Conservation (phyloP, 2,797 vertebrate genomes). For the Danio tinwini region DNA sequence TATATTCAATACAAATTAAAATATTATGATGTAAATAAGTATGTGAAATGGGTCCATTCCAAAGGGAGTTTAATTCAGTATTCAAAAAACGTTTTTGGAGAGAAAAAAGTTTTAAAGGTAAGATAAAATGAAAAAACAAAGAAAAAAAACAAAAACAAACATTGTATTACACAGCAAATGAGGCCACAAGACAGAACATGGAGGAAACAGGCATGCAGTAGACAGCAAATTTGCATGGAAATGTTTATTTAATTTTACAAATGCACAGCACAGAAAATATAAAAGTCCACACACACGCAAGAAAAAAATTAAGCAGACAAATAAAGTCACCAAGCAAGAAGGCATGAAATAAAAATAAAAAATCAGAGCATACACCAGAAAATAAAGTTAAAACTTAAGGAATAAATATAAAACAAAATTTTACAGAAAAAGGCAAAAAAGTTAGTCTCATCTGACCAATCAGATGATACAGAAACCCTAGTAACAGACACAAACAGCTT, state of each 20-base stretch:
- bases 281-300: conserved; percentile 58
- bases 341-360: conserved; percentile 53
- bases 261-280: conserved; percentile 63
- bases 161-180: neutral
- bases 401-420: conserved; percentile 57
- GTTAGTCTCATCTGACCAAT: conserved; percentile 57
- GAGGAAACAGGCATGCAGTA: conserved; percentile 72
- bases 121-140: conserved; percentile 10
- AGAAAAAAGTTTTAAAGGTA: neutral
- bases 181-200: conserved; percentile 46
- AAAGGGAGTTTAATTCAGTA: neutral
- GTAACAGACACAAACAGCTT: conserved; percentile 23
- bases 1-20: too few species aligned
- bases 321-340: conserved; percentile 53
- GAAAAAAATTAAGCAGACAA: conserved; percentile 69
- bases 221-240: conserved; percentile 60
- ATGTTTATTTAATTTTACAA: conserved; percentile 79
- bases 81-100: neutral
- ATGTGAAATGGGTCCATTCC: neutral
- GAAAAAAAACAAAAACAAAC: conserved; percentile 26
- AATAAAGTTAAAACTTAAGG: conserved; percentile 37
- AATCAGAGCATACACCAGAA: conserved; percentile 24
- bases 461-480: conserved; percentile 34
- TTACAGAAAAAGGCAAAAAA: conserved; percentile 39
- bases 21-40: too few species aligned